phyloP scores from a whole-genome alignment of 2,888 invertebrate genomes.

The Cinara cedri region DNA sequence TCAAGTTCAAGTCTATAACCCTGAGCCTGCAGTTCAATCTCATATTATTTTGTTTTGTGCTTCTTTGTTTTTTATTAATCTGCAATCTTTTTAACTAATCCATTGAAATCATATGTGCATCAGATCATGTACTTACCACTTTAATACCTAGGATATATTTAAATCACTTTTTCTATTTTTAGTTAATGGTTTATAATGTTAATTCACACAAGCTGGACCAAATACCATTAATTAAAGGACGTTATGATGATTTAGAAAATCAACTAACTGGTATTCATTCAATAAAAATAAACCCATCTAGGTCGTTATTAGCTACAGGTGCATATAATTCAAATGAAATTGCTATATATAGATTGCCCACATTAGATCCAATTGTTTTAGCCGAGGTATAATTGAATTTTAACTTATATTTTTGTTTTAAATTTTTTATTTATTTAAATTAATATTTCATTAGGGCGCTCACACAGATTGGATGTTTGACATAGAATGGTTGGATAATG shows the following conservation, averaged over 20 bases:
- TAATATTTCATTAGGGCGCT: constrained; percentile 66
- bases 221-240: constrained; percentile 82
- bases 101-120: too few relatives aligned
- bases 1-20: too few relatives aligned
- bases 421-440: constrained; percentile 1
- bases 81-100: too few relatives aligned
- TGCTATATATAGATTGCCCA: too few relatives aligned
- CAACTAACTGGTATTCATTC: constrained; percentile 83
- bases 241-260: constrained; percentile 65
- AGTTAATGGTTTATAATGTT: constrained; percentile 91
- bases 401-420: not conserved
- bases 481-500: constrained; percentile 95
- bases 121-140: too few relatives aligned
- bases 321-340: too few relatives aligned
- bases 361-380: constrained; percentile 68
- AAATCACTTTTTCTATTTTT: constrained; percentile 55
- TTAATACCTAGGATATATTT: too few relatives aligned
- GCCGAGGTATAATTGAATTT: constrained; percentile 71
- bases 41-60: too few relatives aligned
- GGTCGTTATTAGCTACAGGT: too few relatives aligned
- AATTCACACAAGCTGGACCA: constrained; percentile 83
- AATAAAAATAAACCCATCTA: too few relatives aligned
- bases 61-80: too few relatives aligned
- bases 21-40: too few relatives aligned
- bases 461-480: constrained; percentile 94